phyloP scores from a whole-genome alignment of 2,113 vertebrate genomes.

The Chaetodon auriga region DNA sequence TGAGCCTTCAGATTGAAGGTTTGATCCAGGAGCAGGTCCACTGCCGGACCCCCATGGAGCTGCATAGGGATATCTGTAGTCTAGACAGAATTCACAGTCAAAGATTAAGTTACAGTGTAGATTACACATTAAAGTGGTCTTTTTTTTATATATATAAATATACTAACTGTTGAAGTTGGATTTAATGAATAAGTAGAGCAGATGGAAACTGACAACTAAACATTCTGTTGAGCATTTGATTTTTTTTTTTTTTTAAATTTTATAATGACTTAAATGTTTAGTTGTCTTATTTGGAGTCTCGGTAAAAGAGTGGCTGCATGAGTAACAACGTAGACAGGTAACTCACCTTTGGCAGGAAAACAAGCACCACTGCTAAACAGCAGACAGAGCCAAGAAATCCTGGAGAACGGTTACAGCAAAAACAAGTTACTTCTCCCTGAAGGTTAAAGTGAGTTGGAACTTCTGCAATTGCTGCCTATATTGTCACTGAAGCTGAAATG shows the following conservation, averaged over 20 bases:
- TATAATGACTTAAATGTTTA: too few species aligned
- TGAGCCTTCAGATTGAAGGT: background rate
- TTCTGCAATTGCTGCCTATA: background rate
- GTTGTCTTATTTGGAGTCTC: too few species aligned
- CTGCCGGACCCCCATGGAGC: background rate
- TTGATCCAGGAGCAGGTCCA: background rate
- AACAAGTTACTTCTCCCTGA: rapidly evolving
- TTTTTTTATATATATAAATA: too few species aligned
- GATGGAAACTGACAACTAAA: too few species aligned
- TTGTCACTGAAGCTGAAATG: background rate
- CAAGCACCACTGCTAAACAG: conserved; percentile 4
- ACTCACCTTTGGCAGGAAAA: conserved; percentile 23
- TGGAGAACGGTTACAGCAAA: background rate
- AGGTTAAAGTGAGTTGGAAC: background rate
- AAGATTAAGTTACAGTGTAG: too few species aligned
- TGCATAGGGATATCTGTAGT: background rate
- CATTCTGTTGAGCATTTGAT: too few species aligned
- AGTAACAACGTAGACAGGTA: background rate
- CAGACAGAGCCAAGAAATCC: conserved; percentile 47
- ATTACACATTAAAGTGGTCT: too few species aligned
- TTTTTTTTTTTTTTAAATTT: too few species aligned
- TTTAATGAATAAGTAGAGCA: too few species aligned
- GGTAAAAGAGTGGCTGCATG: too few species aligned
- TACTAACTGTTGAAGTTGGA: too few species aligned
- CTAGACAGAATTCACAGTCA: background rate